phyloP scores from a whole-genome alignment of 2,113 vertebrate genomes.

The Phasianus colchicus region DNA sequence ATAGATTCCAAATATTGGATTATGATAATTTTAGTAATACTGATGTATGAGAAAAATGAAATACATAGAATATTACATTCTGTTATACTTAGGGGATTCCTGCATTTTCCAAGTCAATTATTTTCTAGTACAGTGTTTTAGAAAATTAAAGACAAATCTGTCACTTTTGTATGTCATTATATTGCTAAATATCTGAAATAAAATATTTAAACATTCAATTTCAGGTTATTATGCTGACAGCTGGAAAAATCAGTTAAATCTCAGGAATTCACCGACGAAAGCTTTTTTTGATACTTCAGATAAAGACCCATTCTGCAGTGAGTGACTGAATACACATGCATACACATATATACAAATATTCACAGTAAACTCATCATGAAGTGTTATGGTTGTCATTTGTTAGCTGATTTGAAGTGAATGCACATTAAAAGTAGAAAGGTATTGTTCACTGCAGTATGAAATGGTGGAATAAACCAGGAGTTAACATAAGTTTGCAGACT shows the following conservation, averaged over 20 bases:
- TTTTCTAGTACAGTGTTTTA: neutral
- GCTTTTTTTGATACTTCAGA: constrained; percentile 88
- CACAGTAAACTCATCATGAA: neutral
- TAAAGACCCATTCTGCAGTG: constrained; percentile 86
- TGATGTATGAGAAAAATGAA: neutral
- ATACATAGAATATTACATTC: neutral
- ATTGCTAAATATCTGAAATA: neutral
- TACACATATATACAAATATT: neutral
- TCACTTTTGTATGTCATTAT: neutral
- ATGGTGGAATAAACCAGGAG: neutral
- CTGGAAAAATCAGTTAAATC: constrained; percentile 81
- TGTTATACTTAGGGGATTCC: neutral
- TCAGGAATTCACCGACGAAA: constrained; percentile 67
- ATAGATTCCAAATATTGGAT: neutral
- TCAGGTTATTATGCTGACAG: constrained; percentile 84
- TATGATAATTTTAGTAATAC: neutral
- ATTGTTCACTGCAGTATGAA: neutral
- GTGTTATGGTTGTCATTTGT: neutral
- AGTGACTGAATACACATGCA: constrained; percentile 58
- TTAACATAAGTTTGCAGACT: neutral
- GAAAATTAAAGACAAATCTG: neutral
- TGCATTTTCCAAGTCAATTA: neutral
- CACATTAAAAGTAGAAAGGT: neutral
- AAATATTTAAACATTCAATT: constrained; percentile 36
- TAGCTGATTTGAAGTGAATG: neutral